phyloP scores from a whole-genome alignment of 2,797 vertebrate species.

The Acanthurus leucopareius region DNA sequence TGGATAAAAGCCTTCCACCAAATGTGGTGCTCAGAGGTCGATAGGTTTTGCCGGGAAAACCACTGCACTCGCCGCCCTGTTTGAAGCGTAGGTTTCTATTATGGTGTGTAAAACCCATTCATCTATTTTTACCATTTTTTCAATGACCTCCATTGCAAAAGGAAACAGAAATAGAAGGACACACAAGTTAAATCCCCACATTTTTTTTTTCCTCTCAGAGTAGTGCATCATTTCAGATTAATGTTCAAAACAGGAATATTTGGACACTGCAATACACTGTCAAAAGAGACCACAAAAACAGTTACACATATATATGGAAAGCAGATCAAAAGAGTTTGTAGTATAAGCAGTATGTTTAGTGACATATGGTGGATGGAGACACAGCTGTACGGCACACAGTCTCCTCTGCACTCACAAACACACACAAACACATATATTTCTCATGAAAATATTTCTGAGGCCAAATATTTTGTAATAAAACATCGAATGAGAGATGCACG shows the following conservation, averaged over 20 bases:
- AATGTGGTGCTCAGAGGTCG: constrained; percentile 65
- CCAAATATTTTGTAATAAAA: constrained; percentile 23
- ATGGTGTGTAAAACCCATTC: constrained; percentile 71
- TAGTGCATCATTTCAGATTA: neutral
- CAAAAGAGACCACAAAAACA: neutral
- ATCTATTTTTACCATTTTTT: constrained; percentile 79
- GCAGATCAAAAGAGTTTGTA: constrained; percentile 10
- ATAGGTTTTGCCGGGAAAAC: constrained; percentile 79
- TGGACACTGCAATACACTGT: constrained; percentile 1
- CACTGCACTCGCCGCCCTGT: constrained; percentile 55
- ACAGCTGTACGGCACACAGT: constrained; percentile 34
- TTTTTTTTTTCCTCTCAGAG: neutral
- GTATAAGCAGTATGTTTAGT: constrained; percentile 4
- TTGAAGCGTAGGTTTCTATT: constrained; percentile 78
- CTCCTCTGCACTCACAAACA: neutral
- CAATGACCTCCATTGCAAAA: constrained; percentile 42
- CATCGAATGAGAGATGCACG: constrained; percentile 1
- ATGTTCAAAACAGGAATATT: neutral
- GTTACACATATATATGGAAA: neutral
- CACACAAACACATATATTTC: constrained; percentile 7
- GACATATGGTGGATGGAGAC: constrained; percentile 20
- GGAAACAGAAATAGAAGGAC: constrained; percentile 40
- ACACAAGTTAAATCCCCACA: neutral
- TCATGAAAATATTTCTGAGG: constrained; percentile 17
- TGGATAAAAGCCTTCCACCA: constrained; percentile 73